Conservation (phyloP, 2,113 vertebrate genomes). For the Gymnogyps californianus region DNA sequence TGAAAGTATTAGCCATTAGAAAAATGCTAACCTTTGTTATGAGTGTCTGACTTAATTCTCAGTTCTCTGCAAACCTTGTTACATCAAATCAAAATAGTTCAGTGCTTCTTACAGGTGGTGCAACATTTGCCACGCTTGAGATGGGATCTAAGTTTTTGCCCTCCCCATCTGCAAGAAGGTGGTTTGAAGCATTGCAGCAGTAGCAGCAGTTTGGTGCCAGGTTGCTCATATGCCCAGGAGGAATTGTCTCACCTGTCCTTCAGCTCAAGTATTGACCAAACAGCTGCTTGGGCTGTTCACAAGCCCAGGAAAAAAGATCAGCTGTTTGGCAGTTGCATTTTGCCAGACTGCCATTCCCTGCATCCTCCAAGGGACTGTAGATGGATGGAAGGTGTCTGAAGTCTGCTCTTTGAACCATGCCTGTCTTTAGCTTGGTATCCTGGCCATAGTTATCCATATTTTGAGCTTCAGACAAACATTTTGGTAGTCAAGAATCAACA, state of each 20-base stretch:
- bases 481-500: background rate
- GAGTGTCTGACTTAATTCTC: background rate
- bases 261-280: background rate
- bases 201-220: background rate
- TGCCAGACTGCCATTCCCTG: background rate
- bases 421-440: background rate
- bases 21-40: background rate
- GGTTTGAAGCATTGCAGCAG: background rate
- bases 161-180: background rate
- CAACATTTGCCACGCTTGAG: accelerated
- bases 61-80: background rate
- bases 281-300: background rate
- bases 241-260: background rate
- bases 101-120: background rate
- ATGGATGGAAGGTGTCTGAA: background rate
- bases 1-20: background rate
- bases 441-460: background rate
- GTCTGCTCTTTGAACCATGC: background rate
- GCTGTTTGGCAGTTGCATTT: background rate
- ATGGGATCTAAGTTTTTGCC: background rate
- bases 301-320: background rate
- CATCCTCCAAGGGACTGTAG: background rate
- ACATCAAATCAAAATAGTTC: background rate
- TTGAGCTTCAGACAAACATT: background rate
- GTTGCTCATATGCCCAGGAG: background rate